phyloP scores from a whole-genome alignment of 2,888 invertebrate genomes.

The Catonia carolina region DNA sequence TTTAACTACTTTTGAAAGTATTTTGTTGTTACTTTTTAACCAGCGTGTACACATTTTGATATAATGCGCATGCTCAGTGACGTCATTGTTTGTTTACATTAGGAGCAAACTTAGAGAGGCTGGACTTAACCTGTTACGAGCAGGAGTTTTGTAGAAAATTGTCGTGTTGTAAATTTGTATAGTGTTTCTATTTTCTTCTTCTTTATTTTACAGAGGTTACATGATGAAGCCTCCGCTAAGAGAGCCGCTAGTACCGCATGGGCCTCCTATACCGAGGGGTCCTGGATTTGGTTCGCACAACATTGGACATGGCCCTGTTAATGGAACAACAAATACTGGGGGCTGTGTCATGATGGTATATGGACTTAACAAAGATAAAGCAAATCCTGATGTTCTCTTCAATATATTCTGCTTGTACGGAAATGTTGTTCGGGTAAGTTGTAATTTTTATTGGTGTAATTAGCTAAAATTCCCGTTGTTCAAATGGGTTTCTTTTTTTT shows the following conservation, averaged over 20 bases:
- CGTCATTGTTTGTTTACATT: no score
- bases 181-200: no score
- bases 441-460: not conserved
- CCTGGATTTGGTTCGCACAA: constrained; percentile 46
- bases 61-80: no score
- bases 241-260: constrained; percentile 24
- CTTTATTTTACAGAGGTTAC: not conserved
- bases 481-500: constrained; percentile 25
- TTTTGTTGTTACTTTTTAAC: no score
- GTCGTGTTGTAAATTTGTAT: no score
- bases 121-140: no score
- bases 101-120: no score
- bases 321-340: constrained; percentile 30
- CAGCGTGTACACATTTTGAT: no score
- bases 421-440: constrained; percentile 86
- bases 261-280: constrained; percentile 41
- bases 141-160: no score
- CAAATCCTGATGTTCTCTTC: constrained; percentile 94
- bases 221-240: not conserved
- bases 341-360: constrained; percentile 90
- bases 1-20: no score
- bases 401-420: constrained; percentile 98
- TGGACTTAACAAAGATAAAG: constrained; percentile 85
- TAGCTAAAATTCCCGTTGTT: not conserved
- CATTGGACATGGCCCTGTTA: constrained; percentile 42